Base-by-base conservation (phyloP, 1,140 invertebrate species). In the Diorhabda carinulata region DNA sequence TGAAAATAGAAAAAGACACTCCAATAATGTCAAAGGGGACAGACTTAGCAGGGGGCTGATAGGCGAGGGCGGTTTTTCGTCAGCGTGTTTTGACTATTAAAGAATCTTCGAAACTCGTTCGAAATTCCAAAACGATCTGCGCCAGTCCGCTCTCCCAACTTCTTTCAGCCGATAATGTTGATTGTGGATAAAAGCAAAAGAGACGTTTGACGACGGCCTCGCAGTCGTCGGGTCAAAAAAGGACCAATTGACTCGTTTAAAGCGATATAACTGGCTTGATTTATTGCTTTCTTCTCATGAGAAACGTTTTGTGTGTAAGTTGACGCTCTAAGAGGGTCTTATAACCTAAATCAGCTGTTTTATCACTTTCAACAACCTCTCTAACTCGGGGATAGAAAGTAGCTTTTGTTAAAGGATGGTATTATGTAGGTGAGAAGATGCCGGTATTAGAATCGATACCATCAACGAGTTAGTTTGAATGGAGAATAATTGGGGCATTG, bases 131-230 rank as follows among this genome's bases (percentile, higher is more conserved):
- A 42, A 57, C 8, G 64, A 40, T 40, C 4, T 57, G 64, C 40
- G 64, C 56, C 40, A 43, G 64, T 57, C 64, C 64, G 64, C 10
- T 65, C 43, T 65, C 41, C 71, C 66, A 66, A 70, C 60, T 70
- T 67, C 71, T 60, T 62, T 59, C 44, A 43, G 40, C 68, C 68
- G 65, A 69, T 72, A 72, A 70, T 67, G 71, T 61, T 72, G 71
- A 72, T 72, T 72, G 66, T 72, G 71, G 68, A 72, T 68, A 72
- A 72, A 70, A 61, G 67, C 64, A 64, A 25, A 25, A 43, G 57
- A 56, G 68, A 63, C 63, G 71, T 72, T 68, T 61, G 65, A 65
- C 61, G 41, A 61, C 56, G 65, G 4, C 47, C n/a, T n/a, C 6
- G 6, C 47, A n/a, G 25, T n/a, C 44, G 61, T 67, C 64, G 44